Percentiles rank a stretch among this genome's conserved stretches.
phyloP scores from a whole-genome alignment of 2,113 vertebrate genomes.

The Jaculus jaculus region DNA sequence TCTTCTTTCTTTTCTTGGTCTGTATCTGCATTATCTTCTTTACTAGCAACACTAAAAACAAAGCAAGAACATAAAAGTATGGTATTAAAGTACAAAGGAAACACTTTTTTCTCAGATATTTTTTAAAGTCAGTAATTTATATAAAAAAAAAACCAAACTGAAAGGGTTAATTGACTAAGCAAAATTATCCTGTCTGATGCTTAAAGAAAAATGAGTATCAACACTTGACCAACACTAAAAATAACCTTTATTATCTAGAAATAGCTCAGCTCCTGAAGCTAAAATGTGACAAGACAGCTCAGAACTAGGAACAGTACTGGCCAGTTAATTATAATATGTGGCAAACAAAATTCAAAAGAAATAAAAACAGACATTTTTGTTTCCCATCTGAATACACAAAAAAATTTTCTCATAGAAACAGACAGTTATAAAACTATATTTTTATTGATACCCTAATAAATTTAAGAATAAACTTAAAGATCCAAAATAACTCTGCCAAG shows the following conservation, averaged over 20 bases:
- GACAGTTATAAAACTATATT: neutral
- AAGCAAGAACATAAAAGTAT: constrained; percentile 55
- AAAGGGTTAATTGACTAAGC: neutral
- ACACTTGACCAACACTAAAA: constrained; percentile 31
- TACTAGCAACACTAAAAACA: constrained; percentile 84
- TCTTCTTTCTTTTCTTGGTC: constrained; percentile 93
- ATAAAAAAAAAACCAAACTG: constrained; percentile 1
- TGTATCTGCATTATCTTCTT: constrained; percentile 91
- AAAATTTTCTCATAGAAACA: neutral
- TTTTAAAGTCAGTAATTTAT: constrained; percentile 45
- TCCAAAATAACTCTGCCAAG: neutral
- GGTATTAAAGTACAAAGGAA: constrained; percentile 50
- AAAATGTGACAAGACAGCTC: neutral
- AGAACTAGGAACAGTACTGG: neutral
- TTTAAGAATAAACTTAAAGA: constrained; percentile 14
- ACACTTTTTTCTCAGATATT: constrained; percentile 33
- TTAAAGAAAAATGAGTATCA: constrained; percentile 71
- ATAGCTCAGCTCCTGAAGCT: constrained; percentile 24
- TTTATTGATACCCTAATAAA: neutral
- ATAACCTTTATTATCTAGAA: constrained; percentile 68
- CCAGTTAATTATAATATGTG: neutral
- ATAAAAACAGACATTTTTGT: neutral
- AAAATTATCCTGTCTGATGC: constrained; percentile 34
- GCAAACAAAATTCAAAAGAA: constrained; percentile 29
- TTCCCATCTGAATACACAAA: neutral